A percentile compares a stretch with the other conserved stretches of the same genome.
Evolutionary conservation across 2,797 vertebrate species (phyloP).

Genomic region (Scolopax bukidnonensis): DNA sequence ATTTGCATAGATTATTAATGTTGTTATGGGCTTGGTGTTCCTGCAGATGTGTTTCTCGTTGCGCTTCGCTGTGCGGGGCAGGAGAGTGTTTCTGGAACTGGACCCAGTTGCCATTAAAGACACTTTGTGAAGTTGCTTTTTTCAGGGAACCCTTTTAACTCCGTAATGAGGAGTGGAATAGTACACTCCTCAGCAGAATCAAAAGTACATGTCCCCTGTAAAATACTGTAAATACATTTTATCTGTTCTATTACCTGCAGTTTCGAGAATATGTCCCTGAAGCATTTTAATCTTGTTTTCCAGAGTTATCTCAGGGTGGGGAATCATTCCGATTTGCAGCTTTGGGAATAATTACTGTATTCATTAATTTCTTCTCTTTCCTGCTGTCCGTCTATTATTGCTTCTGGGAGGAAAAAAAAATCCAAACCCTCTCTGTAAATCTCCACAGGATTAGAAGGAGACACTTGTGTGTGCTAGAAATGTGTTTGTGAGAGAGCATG

Average conservation of each 20-base stretch:
- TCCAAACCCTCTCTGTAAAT: slow-evolving; percentile 6
- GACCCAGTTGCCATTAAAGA: slow-evolving; percentile 25
- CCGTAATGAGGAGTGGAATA: slow-evolving; percentile 38
- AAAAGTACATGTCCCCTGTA: slow-evolving; percentile 58
- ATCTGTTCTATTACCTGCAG: slow-evolving; percentile 67
- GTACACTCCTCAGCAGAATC: slow-evolving; percentile 69
- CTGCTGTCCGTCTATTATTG: slow-evolving; percentile 64
- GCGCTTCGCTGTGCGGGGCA: fast-evolving
- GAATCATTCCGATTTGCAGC: slow-evolving; percentile 70
- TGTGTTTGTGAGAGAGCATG: neutral
- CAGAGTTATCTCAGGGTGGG: slow-evolving; percentile 71
- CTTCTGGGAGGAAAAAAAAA: slow-evolving; percentile 42
- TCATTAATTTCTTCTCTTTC: slow-evolving; percentile 73
- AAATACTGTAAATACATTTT: slow-evolving; percentile 73
- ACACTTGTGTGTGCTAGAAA: neutral
- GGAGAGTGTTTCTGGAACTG: neutral
- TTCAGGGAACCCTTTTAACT: slow-evolving; percentile 54
- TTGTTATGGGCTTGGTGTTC: neutral
- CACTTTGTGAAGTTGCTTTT: slow-evolving; percentile 5
- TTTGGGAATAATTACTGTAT: slow-evolving; percentile 70
- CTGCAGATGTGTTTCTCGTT: neutral
- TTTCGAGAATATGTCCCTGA: slow-evolving; percentile 68
- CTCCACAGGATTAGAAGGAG: slow-evolving; percentile 36
- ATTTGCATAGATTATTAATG: neutral
- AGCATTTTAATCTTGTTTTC: slow-evolving; percentile 77